phyloP scores from a whole-genome alignment of 2,113 vertebrate species.

The Paratilapia polleni region DNA sequence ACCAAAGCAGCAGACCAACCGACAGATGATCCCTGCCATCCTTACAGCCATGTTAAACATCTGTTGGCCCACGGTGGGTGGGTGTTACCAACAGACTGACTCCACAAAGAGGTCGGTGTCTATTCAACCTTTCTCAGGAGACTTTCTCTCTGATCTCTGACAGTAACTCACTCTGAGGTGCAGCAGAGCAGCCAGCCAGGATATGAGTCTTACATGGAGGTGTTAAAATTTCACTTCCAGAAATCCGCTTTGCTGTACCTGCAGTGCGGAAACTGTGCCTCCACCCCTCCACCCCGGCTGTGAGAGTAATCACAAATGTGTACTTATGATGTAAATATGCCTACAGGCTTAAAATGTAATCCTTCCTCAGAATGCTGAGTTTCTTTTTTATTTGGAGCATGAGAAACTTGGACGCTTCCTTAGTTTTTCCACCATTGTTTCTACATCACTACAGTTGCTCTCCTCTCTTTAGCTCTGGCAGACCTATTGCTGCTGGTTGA shows the following conservation, averaged over 20 bases:
- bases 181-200: not conserved
- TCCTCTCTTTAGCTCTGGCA: not conserved
- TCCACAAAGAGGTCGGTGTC: not conserved
- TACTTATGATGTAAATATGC: not conserved
- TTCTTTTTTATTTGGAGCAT: not conserved
- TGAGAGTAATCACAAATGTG: not conserved
- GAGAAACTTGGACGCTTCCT: not conserved
- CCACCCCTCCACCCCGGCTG: not conserved
- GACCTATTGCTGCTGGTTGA: not conserved
- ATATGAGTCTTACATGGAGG: conserved; percentile 20
- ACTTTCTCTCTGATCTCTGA: conserved; percentile 15
- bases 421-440: not conserved
- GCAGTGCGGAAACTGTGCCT: not conserved
- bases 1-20: not conserved
- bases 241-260: conserved; percentile 25
- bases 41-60: not conserved
- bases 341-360: not conserved
- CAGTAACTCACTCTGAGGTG: not conserved
- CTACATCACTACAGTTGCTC: not conserved
- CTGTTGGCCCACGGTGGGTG: not conserved
- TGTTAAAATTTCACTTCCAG: conserved; percentile 41
- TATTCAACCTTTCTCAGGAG: not conserved
- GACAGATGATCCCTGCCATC: not conserved
- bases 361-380: not conserved
- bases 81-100: not conserved